A percentile compares a stretch with the other conserved stretches of the same genome.
phyloP scores from a whole-genome alignment of 2,888 invertebrate species.

The Magallana nippona region DNA sequence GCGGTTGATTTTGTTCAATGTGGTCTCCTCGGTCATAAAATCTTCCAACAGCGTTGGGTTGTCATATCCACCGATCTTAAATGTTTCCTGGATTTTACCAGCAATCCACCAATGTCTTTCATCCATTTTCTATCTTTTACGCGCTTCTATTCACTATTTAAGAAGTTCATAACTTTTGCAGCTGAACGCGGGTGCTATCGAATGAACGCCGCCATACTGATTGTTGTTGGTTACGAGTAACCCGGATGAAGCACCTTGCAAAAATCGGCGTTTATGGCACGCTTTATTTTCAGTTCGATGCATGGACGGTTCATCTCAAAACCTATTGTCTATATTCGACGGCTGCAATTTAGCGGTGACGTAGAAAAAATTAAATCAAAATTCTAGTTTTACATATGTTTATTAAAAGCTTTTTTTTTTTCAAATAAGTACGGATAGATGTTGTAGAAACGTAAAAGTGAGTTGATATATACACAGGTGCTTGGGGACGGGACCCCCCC shows the following conservation, averaged over 20 bases:
- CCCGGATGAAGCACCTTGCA: conserved; percentile 63
- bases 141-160: background rate
- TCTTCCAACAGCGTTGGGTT: conserved; percentile 78
- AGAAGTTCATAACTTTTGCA: background rate
- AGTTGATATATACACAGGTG: no score
- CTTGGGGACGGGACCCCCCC: no score
- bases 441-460: no score
- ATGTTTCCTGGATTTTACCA: conserved; percentile 79
- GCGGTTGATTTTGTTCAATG: conserved; percentile 75
- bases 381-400: no score
- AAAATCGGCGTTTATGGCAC: background rate
- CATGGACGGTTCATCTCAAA: no score
- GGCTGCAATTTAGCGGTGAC: no score
- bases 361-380: no score
- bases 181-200: conserved; percentile 49
- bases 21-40: conserved; percentile 77
- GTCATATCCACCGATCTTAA: conserved; percentile 77
- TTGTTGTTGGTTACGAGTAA: conserved; percentile 72
- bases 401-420: no score
- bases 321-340: no score
- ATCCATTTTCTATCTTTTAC: conserved; percentile 73
- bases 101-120: conserved; percentile 81
- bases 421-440: no score
- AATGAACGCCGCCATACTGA: conserved; percentile 68
- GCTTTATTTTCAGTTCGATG: background rate